These are phyloP conservation scores for Hyperopisus bebe DNA, from an alignment of 2,113 vertebrate species.

Conservation along the genomic window DNA sequence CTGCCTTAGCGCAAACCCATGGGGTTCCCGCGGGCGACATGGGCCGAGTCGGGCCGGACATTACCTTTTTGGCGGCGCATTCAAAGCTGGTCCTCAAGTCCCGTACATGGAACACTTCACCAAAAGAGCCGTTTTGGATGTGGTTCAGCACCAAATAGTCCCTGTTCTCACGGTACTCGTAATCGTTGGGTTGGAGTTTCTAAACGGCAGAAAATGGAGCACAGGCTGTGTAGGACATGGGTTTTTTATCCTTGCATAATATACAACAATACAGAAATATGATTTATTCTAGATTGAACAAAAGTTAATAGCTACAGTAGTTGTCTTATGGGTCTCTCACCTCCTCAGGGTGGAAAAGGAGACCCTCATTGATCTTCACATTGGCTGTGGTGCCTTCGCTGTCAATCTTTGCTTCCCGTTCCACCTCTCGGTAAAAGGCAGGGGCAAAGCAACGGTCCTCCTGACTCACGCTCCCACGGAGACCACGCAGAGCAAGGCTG, in stretches of 20 bases:
- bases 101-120: slow-evolving; percentile 79
- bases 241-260: background rate
- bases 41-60: background rate
- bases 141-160: slow-evolving; percentile 72
- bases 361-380: background rate
- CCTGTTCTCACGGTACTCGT: slow-evolving; percentile 74
- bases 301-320: background rate
- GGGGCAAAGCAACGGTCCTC: slow-evolving; percentile 10
- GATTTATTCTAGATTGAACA: background rate
- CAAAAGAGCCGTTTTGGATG: slow-evolving; percentile 84
- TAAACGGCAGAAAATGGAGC: slow-evolving; percentile 18
- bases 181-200: slow-evolving; percentile 63
- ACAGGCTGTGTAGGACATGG: slow-evolving; percentile 48
- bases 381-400: background rate
- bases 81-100: slow-evolving; percentile 78
- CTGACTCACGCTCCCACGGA: slow-evolving; percentile 15
- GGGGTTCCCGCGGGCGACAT: no score
- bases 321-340: background rate
- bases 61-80: slow-evolving; percentile 90
- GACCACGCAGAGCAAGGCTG: background rate
- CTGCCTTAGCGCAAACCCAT: background rate
- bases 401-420: background rate
- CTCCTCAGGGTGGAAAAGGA: slow-evolving; percentile 21
- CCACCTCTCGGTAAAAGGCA: slow-evolving; percentile 9
- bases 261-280: background rate